phyloP scores from a whole-genome alignment of 2,888 invertebrate genomes.

The Orthosia cruda region DNA sequence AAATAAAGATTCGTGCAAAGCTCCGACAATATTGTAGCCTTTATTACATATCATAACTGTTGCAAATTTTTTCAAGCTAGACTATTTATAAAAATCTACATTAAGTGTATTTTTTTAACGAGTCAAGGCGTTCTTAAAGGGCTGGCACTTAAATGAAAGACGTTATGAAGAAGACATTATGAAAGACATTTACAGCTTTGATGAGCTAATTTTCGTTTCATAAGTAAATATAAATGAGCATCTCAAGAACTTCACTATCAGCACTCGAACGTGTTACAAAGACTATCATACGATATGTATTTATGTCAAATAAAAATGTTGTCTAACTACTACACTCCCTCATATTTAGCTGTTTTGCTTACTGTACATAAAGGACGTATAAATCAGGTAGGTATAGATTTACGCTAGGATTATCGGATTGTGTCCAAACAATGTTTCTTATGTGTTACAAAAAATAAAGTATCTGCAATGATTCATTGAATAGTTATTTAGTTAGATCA shows the following conservation, averaged over 20 bases:
- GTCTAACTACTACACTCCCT: neutral
- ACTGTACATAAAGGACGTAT: constrained; percentile 23
- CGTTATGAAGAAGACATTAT: neutral
- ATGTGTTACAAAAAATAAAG: neutral
- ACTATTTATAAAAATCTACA: neutral
- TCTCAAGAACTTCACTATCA: neutral
- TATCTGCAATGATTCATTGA: no score
- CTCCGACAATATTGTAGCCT: neutral
- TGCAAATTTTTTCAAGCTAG: no score
- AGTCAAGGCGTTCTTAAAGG: no score
- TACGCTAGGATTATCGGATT: constrained; percentile 48
- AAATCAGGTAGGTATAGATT: constrained; percentile 32
- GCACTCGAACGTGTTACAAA: neutral
- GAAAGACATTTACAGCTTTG: neutral
- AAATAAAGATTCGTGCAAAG: neutral
- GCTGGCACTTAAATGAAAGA: no score
- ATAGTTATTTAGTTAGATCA: neutral
- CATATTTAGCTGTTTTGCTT: constrained; percentile 7
- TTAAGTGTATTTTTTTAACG: no score
- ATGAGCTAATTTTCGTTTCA: neutral
- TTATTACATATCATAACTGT: neutral
- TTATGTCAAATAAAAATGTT: neutral
- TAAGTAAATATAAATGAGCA: neutral
- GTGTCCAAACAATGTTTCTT: constrained; percentile 30
- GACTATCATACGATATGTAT: neutral